phyloP scores from a whole-genome alignment of 2,888 invertebrate species.

The Thera obeliscata region DNA sequence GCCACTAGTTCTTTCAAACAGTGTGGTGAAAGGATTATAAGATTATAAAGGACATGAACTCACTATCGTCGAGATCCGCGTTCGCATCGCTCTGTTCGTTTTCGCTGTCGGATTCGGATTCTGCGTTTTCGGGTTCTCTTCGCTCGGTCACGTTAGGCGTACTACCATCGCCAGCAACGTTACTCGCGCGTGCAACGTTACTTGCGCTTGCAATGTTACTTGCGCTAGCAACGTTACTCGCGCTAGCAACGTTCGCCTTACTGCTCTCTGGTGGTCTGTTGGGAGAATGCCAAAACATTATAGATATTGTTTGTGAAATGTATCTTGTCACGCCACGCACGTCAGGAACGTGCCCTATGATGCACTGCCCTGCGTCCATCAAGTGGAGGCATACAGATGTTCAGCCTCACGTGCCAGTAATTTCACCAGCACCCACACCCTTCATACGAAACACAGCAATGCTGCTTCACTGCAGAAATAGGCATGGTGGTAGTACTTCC shows the following conservation, averaged over 20 bases:
- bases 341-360: no score
- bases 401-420: no score
- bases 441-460: no score
- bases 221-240: neutral
- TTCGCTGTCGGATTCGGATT: conserved; percentile 36
- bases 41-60: conserved; percentile 39
- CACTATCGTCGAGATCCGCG: conserved; percentile 65
- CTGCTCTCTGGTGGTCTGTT: conserved; percentile 22
- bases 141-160: neutral
- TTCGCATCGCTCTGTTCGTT: conserved; percentile 58
- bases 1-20: no score
- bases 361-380: no score
- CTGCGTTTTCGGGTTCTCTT: conserved; percentile 49
- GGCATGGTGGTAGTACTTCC: no score
- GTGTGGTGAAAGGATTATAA: no score
- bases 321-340: no score
- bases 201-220: neutral
- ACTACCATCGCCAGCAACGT: neutral
- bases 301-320: no score
- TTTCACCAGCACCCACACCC: no score
- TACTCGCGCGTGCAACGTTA: neutral
- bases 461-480: no score
- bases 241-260: conserved; percentile 2
- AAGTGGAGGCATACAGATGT: no score
- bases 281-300: neutral